phyloP scores from a whole-genome alignment of 2,888 invertebrate genomes.

The Lathronympha strigana region DNA sequence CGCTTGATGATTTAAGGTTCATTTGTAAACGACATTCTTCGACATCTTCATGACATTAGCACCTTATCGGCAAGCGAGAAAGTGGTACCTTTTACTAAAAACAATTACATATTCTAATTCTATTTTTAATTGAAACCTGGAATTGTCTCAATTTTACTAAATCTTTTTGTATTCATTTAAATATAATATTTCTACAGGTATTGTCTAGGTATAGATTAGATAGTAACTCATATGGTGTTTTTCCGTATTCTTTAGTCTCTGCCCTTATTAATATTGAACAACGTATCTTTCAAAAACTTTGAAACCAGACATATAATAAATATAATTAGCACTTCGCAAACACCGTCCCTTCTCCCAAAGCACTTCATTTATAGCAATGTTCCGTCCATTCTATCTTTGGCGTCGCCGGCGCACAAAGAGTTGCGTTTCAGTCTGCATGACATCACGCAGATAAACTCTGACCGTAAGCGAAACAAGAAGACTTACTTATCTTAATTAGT shows the following conservation, averaged over 20 bases:
- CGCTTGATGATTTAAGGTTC: no score
- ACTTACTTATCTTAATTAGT: slow-evolving; percentile 19
- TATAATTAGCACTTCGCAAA: slow-evolving; percentile 1
- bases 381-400: slow-evolving; percentile 36
- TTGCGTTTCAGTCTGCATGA: slow-evolving; percentile 19
- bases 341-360: not conserved
- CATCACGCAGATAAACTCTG: slow-evolving; percentile 42
- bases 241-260: not conserved
- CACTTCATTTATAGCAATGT: slow-evolving; percentile 35
- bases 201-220: no score
- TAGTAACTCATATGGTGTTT: no score
- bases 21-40: no score
- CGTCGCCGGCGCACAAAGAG: slow-evolving; percentile 15
- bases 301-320: not conserved
- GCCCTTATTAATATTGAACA: not conserved
- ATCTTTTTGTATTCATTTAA: no score
- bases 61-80: no score
- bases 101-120: no score
- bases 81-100: no score
- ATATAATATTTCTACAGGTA: no score
- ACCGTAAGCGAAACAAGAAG: slow-evolving; percentile 20
- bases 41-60: no score
- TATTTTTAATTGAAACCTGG: no score
- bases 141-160: no score
- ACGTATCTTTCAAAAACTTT: not conserved